Conservation (phyloP, 1,140 invertebrate genomes). For the Cephus cinctus region DNA sequence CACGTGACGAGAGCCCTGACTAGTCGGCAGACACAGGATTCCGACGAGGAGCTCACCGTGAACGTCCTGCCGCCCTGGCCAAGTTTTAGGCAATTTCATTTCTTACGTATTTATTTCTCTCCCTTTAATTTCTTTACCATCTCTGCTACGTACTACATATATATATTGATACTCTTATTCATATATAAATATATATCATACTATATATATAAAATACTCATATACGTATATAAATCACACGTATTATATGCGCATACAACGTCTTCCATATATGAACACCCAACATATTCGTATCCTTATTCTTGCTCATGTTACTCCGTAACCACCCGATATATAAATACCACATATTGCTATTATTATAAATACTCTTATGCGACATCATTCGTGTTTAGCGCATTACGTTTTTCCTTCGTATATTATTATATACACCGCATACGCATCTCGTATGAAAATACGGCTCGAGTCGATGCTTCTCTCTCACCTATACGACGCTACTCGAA, state of each 20-base stretch:
- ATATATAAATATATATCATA: background rate
- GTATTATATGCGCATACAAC: constrained; percentile 18
- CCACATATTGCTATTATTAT: background rate
- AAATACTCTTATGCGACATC: background rate
- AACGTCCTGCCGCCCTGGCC: constrained; percentile 57
- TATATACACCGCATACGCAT: too few relatives aligned
- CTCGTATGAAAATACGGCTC: too few relatives aligned
- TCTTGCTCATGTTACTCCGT: background rate
- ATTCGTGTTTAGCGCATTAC: background rate
- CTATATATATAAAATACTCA: constrained; percentile 16
- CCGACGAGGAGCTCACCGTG: constrained; percentile 55
- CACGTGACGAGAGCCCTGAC: constrained; percentile 42
- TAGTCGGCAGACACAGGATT: constrained; percentile 47
- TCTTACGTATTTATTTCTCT: constrained; percentile 56
- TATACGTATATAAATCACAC: constrained; percentile 21
- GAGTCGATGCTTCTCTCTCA: too few relatives aligned
- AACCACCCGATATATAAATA: background rate
- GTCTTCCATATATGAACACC: constrained; percentile 6
- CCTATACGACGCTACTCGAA: too few relatives aligned
- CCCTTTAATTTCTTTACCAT: constrained; percentile 48
- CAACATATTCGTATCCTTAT: constrained; percentile 14
- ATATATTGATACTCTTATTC: background rate
- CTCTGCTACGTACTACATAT: constrained; percentile 14
- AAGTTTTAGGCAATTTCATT: constrained; percentile 59
- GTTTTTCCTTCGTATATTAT: too few relatives aligned